Base-by-base conservation (phyloP, 2,113 vertebrate genomes). In the Ameiurus melas region DNA sequence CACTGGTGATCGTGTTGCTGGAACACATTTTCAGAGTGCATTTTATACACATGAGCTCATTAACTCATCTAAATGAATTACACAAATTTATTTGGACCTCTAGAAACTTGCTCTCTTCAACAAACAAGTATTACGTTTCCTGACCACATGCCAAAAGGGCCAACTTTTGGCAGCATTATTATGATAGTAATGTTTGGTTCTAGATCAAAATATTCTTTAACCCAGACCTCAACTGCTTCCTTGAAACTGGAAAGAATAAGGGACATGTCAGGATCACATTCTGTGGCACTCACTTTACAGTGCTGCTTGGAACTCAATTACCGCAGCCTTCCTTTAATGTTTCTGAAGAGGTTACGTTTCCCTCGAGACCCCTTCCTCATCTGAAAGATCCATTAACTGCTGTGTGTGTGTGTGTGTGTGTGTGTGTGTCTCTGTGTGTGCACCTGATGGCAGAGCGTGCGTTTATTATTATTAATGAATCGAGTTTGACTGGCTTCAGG, bases 331-430 rank as follows among this genome's bases (percentile, higher is more conserved):
- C 17, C 71, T 88, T 79, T 88, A 85, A 80, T 79, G 83, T 58
- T 79, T 66, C 53, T 68, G 43, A 66, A 85, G 39, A 85, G 87
- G 83, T 84, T 79, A 68, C 6, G 62, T 51, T 22, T 13, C 73
- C 47, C 83, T 20, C 4, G 47, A 70, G 71, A 88, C 62, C 60
- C 30, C 16, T 25, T 17, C 25, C 68, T 84, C 62, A 70, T 87
- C 81, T 68, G 71, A 71, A 84, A 84, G 81, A 57, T 43, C 71
- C 80, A 89, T 87, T 87, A 89, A 57, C 85, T 51, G 33, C 20
- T 2, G n/a, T 8, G 57, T 55, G 43, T 4, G 64, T 8, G 36
- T 57, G 43, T 7, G 47, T 51, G 64, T 8, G 27, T 57, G 43
- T 7, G 47, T 51, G 4, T 5, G 39, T 43, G 3, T 39, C 36